phyloP scores from a whole-genome alignment of 2,797 vertebrate species.

The Lagodon rhomboides region DNA sequence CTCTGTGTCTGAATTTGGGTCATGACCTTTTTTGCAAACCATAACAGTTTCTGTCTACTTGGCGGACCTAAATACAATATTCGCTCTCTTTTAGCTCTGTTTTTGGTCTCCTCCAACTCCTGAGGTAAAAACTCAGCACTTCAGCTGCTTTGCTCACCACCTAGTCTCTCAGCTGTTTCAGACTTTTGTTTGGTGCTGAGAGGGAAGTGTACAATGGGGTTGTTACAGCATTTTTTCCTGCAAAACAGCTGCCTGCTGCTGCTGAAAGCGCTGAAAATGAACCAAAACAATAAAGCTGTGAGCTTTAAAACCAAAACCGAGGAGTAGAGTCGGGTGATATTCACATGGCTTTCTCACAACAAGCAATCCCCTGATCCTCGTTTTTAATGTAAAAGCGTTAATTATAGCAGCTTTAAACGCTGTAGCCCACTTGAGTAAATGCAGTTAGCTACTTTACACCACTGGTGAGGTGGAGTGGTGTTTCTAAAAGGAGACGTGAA shows the following conservation, averaged over 20 bases:
- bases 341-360: background rate
- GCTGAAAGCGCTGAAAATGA: background rate
- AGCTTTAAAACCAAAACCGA: background rate
- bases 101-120: slow-evolving; percentile 12
- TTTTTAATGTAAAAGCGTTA: slow-evolving; percentile 5
- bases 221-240: background rate
- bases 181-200: background rate
- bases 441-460: background rate
- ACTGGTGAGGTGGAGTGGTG: background rate
- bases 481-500: slow-evolving; percentile 43
- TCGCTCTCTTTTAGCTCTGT: background rate
- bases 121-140: background rate
- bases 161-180: background rate
- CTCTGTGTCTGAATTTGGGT: too few relatives aligned
- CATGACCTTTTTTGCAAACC: too few relatives aligned
- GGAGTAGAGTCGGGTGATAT: background rate
- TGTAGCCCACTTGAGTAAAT: slow-evolving; percentile 7
- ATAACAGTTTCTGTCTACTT: background rate
- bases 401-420: slow-evolving; percentile 22
- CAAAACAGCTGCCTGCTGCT: slow-evolving; percentile 1
- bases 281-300: background rate
- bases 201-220: background rate
- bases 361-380: background rate
- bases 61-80: background rate
- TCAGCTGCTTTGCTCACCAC: background rate